These are phyloP conservation scores for Eulacestoma nigropectus DNA, from an alignment of 2,113 vertebrate genomes.

Conservation along the genomic window DNA sequence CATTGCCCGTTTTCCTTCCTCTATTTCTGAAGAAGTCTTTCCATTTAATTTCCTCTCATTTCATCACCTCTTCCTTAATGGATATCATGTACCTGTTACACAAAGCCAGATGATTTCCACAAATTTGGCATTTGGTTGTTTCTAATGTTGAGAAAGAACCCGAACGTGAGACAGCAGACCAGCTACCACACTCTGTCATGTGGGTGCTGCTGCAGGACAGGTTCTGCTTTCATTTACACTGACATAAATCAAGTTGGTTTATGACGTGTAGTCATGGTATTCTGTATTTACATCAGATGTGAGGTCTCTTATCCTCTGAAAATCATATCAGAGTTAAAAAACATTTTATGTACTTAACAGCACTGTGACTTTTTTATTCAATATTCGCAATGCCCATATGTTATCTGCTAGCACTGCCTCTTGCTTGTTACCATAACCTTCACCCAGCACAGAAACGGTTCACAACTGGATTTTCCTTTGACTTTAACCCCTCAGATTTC, in stretches of 20 bases:
- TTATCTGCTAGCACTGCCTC: not conserved
- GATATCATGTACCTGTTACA: not conserved
- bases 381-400: not conserved
- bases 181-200: not conserved
- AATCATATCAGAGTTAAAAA: not conserved
- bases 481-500: not conserved
- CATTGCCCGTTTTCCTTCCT: not conserved
- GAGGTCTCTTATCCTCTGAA: not conserved
- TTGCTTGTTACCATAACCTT: not conserved
- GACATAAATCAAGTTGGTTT: not conserved
- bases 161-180: fast-evolving
- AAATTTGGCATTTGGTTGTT: not conserved
- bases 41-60: not conserved
- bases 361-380: not conserved
- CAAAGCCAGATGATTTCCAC: not conserved
- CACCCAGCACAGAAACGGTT: not conserved
- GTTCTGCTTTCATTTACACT: not conserved
- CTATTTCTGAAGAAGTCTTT: not conserved
- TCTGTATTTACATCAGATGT: not conserved
- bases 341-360: not conserved
- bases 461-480: not conserved
- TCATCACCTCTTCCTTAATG: not conserved
- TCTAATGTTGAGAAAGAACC: not conserved
- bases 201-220: not conserved
- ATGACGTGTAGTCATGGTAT: not conserved